phyloP scores from a whole-genome alignment of 2,113 vertebrate species.

The Sapajus apella region DNA sequence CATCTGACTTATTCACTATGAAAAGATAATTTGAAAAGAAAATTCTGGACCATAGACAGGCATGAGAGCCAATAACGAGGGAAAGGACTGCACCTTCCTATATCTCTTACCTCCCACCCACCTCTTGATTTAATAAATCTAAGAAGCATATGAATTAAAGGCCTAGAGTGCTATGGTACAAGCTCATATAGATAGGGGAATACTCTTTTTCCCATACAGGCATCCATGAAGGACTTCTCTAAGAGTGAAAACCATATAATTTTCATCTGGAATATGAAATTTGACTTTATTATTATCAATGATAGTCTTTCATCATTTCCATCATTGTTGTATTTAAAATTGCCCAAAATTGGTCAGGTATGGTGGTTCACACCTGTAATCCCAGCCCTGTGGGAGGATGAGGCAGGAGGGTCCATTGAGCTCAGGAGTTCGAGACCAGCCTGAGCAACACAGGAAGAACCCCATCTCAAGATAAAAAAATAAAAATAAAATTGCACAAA shows the following conservation, averaged over 20 bases:
- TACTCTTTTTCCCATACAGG: neutral
- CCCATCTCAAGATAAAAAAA: too few relatives aligned
- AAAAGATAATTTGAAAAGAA: slow-evolving; percentile 47
- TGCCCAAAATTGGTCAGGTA: too few relatives aligned
- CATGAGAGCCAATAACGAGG: neutral
- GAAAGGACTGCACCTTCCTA: neutral
- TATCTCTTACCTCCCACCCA: neutral
- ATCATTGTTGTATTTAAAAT: neutral
- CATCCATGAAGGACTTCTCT: neutral
- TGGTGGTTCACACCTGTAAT: too few relatives aligned
- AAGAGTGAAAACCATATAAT: neutral
- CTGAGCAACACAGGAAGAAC: too few relatives aligned
- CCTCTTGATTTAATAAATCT: neutral
- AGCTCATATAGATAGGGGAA: neutral
- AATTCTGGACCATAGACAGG: neutral
- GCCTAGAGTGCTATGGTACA: neutral
- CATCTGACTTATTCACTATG: neutral
- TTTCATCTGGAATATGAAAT: neutral
- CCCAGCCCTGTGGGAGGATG: too few relatives aligned
- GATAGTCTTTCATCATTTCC: neutral
- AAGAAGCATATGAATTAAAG: neutral
- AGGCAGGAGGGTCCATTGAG: too few relatives aligned
- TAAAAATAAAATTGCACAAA: neutral
- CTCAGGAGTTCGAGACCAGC: too few relatives aligned
- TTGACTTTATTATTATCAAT: neutral